Evolutionary conservation across 30 jellyfish, hydroid and myxozoan species (phyloP).

Genomic region (Turritopsis rubra): DNA sequence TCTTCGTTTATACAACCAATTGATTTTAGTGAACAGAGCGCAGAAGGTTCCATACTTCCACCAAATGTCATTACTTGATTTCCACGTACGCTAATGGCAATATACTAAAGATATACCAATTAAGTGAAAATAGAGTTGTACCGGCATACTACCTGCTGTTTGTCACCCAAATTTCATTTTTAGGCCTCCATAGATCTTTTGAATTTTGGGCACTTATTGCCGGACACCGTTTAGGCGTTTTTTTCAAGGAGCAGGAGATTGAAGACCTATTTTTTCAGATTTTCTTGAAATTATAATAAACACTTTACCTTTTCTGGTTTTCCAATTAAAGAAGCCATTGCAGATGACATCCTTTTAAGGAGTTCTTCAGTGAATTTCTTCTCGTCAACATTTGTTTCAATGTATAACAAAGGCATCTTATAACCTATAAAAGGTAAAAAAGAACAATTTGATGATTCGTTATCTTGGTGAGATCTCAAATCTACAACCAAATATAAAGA

Average conservation of each 20-base stretch:
- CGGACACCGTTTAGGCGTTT: no score
- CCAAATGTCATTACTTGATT: not conserved
- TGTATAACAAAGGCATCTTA: conserved; percentile 12
- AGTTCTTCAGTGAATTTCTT: not conserved
- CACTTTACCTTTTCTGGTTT: not conserved
- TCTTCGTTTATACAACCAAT: conserved; percentile 18
- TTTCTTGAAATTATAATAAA: no score
- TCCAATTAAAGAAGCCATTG: conserved; percentile 1
- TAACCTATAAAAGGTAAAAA: no score
- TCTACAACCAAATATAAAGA: no score
- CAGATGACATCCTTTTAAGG: not conserved
- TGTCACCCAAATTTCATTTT: not conserved
- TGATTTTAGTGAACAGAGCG: not conserved
- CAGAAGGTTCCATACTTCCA: not conserved
- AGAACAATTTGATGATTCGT: no score
- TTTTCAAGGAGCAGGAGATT: no score
- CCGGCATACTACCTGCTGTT: no score
- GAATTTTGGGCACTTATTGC: no score
- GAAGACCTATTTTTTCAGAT: no score
- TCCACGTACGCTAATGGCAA: not conserved
- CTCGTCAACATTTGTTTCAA: conserved; percentile 2
- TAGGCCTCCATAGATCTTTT: no score
- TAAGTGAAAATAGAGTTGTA: no score
- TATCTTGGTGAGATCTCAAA: no score
- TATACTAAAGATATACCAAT: not conserved